A percentile compares a stretch with the other conserved stretches of the same genome.
These are phyloP conservation scores for Torymus auratus DNA, from an alignment of 2,888 invertebrate species.

Conservation along the genomic window DNA sequence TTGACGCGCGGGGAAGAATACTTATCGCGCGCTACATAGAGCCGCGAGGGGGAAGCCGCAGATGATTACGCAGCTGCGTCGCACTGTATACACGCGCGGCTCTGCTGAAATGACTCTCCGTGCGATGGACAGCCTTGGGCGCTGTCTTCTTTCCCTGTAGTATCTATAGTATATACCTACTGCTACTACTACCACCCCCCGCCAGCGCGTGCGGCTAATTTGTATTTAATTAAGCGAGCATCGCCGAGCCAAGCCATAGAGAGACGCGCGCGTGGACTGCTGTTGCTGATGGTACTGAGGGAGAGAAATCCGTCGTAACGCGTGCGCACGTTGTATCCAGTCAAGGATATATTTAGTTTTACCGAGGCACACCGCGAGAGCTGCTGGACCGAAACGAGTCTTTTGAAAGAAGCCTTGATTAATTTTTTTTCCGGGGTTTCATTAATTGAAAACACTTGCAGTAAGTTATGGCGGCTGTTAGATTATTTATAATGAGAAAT, in stretches of 20 bases:
- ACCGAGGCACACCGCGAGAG: too few relatives aligned
- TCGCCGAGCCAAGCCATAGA: slow-evolving; percentile 50
- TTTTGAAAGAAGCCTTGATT: too few relatives aligned
- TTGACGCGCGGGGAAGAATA: slow-evolving; percentile 41
- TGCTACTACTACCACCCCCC: neutral
- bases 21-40: slow-evolving; percentile 23
- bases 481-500: too few relatives aligned
- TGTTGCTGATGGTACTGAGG: too few relatives aligned
- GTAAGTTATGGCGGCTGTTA: too few relatives aligned
- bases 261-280: neutral
- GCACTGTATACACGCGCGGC: neutral
- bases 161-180: neutral
- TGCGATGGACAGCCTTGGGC: slow-evolving; percentile 25
- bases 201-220: slow-evolving; percentile 62
- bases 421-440: too few relatives aligned
- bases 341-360: too few relatives aligned
- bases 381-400: too few relatives aligned
- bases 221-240: slow-evolving; percentile 69
- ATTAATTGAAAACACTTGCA: too few relatives aligned
- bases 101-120: neutral
- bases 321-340: too few relatives aligned
- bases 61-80: slow-evolving; percentile 49
- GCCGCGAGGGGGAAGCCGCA: slow-evolving; percentile 1
- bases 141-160: slow-evolving; percentile 32
- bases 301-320: too few relatives aligned